Percentiles rank a stretch among this genome's conserved stretches.
These are phyloP conservation scores for Puma concolor DNA, from an alignment of 2,113 vertebrate genomes.

Conservation along the genomic window DNA sequence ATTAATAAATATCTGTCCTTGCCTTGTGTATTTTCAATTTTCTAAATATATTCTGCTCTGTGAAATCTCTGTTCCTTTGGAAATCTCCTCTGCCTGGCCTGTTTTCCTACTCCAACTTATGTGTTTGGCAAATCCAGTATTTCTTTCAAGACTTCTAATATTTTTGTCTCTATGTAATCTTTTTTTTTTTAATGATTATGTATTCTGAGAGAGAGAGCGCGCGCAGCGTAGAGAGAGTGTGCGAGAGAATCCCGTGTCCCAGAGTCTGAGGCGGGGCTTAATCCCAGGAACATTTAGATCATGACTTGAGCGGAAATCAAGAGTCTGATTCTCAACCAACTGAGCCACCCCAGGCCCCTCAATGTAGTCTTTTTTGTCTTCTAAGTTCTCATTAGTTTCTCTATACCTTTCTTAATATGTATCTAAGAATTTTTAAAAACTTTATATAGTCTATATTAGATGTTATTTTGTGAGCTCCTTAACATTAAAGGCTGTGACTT, in stretches of 20 bases:
- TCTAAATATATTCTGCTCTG: neutral
- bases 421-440: neutral
- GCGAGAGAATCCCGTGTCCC: no score
- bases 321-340: no score
- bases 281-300: no score
- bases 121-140: neutral
- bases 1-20: neutral
- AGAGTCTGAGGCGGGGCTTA: no score
- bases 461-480: neutral
- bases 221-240: no score
- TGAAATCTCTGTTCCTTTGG: neutral
- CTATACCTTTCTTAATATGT: neutral
- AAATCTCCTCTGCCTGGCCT: neutral
- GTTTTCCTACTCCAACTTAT: neutral
- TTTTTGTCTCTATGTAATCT: neutral
- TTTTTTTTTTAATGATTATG: no score
- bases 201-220: no score
- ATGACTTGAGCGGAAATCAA: no score
- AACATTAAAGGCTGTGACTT: neutral
- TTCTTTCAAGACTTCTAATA: neutral
- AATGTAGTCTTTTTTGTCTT: neutral
- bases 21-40: neutral
- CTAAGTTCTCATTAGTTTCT: neutral
- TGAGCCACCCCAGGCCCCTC: no score
- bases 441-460: neutral